Evolutionary conservation across 1,140 invertebrate genomes (phyloP).

Genomic region (Coelopa frigida): DNA sequence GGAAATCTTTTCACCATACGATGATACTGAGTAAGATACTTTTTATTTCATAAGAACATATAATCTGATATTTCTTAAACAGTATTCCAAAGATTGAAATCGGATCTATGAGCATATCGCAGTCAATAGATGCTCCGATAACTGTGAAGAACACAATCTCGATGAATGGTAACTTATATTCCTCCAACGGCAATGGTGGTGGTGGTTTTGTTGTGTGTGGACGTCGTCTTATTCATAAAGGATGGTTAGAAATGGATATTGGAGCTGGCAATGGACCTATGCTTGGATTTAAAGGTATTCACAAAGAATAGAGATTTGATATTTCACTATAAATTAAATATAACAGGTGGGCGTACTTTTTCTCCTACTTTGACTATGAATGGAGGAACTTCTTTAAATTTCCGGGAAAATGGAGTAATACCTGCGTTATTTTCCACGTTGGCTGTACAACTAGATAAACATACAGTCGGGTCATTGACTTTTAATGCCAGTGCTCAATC

Average conservation of each 20-base stretch:
- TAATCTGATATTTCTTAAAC: constrained; percentile 15
- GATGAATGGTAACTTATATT: constrained; percentile 70
- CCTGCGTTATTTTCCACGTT: constrained; percentile 63
- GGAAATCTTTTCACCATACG: constrained; percentile 80
- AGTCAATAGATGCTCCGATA: constrained; percentile 88
- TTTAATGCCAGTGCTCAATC: constrained; percentile 63
- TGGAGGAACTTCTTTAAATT: constrained; percentile 61
- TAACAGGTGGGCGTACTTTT: constrained; percentile 30
- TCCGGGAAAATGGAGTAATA: constrained; percentile 61
- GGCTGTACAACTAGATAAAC: constrained; percentile 74
- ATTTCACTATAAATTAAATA: constrained; percentile 4
- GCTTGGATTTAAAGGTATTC: constrained; percentile 58
- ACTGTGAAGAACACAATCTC: constrained; percentile 75
- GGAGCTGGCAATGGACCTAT: constrained; percentile 72
- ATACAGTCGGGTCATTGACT: constrained; percentile 79
- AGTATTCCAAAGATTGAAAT: constrained; percentile 82
- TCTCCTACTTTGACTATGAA: constrained; percentile 46
- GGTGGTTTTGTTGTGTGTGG: constrained; percentile 64
- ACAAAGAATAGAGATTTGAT: not conserved
- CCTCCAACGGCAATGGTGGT: constrained; percentile 77
- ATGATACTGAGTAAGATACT: constrained; percentile 62
- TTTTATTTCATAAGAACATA: constrained; percentile 9
- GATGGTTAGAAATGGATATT: constrained; percentile 75
- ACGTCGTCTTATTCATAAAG: constrained; percentile 68
- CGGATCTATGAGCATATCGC: constrained; percentile 81